phyloP scores from a whole-genome alignment of 2,888 invertebrate genomes.

The Erebia epiphron region DNA sequence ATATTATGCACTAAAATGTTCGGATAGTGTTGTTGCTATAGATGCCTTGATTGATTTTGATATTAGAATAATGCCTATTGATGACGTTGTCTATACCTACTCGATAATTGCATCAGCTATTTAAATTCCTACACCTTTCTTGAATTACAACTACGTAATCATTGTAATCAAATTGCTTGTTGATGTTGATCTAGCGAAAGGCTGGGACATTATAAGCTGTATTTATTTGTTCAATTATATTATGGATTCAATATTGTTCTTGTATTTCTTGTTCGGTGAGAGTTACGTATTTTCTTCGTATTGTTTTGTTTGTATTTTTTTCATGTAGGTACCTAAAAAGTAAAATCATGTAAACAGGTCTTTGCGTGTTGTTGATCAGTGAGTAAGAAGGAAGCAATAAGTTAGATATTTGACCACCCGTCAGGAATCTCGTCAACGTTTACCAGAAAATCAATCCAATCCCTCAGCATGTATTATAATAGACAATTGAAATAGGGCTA shows the following conservation, averaged over 20 bases:
- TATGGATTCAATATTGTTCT: not conserved
- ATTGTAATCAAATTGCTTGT: not conserved
- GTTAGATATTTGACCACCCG: no score
- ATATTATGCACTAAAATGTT: not conserved
- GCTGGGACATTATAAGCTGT: not conserved
- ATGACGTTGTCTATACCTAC: not conserved
- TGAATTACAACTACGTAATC: slow-evolving; percentile 2
- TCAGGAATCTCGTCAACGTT: no score
- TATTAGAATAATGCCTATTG: not conserved
- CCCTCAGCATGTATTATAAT: no score
- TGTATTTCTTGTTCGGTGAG: not conserved
- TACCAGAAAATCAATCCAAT: no score
- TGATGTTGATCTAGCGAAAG: not conserved
- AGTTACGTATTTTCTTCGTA: not conserved
- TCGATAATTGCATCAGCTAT: not conserved
- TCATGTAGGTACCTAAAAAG: not conserved
- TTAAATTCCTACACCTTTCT: not conserved
- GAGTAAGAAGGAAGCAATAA: no score
- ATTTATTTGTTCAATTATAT: not conserved
- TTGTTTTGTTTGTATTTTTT: not conserved
- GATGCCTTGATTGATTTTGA: not conserved
- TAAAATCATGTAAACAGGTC: not conserved
- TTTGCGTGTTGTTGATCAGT: no score
- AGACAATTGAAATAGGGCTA: no score
- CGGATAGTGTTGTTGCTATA: not conserved